A percentile compares a stretch with the other conserved stretches of the same genome.
These are phyloP conservation scores for Eurystomus glaucurus DNA, from an alignment of 2,797 vertebrate genomes.

Conservation along the genomic window DNA sequence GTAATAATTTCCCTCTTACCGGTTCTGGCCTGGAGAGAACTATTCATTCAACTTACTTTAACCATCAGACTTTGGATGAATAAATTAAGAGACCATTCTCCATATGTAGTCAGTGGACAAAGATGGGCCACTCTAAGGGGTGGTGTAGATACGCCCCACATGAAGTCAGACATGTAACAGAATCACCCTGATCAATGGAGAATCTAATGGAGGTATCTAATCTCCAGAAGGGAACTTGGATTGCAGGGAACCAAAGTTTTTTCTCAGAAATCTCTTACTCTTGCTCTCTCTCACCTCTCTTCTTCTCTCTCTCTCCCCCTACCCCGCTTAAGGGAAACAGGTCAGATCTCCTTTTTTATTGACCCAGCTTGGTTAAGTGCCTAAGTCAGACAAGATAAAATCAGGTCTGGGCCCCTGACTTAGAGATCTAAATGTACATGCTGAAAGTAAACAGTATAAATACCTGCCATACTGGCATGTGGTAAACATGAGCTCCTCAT, in stretches of 20 bases:
- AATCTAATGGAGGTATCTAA: neutral
- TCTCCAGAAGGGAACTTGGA: neutral
- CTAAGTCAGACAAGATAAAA: neutral
- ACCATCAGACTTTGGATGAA: neutral
- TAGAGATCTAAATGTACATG: neutral
- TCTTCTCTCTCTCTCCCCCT: accelerated
- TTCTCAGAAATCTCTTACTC: neutral
- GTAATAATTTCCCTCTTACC: neutral
- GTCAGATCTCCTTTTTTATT: neutral
- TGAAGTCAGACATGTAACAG: neutral
- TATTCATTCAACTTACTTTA: neutral
- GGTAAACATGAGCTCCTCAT: neutral
- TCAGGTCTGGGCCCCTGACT: neutral
- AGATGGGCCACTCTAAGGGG: neutral
- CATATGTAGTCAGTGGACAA: neutral
- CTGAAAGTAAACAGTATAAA: constrained; percentile 1
- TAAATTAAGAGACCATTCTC: neutral
- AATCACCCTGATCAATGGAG: neutral
- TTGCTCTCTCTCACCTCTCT: no score
- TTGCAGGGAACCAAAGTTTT: neutral
- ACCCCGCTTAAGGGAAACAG: neutral
- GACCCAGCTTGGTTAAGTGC: neutral
- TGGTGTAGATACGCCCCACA: neutral
- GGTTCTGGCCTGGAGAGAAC: neutral
- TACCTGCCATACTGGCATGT: neutral